Evolutionary conservation across 1,140 invertebrate species (phyloP), one percentile per base, ranked within the genome.

Genomic region (Drosophila arawakana): DNA sequence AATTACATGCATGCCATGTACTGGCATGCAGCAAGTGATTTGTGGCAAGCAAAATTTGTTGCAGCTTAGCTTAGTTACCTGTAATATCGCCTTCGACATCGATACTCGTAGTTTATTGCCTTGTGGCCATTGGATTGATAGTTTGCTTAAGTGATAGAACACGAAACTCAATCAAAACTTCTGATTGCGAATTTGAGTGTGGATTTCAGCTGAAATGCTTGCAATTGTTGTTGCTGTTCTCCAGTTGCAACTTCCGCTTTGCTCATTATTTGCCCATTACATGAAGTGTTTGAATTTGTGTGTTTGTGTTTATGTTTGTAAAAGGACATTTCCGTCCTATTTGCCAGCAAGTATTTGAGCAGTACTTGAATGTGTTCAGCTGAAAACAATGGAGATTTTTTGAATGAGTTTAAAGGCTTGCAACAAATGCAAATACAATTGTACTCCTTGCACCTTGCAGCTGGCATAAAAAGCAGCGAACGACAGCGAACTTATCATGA

Each of bases 201-300:
- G 10, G 10, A 41, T 41, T 39, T 39, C 37, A 30, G 25, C 6
- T 30, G 25, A 30, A 30, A 30, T 30, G 3, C 25, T 3, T 5
- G 25, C 25, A 39, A 39, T 39, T 73, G 62, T 34, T 70, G 58
- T 35, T 13, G 11, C 34, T 41, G 43, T 10, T 43, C 2, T 34
- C 21, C 21, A 30, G 59, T 70, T 43, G 61, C 66, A 70, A 63
- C 66, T 63, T 69, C 72, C 65, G 72, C 49, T 30, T 62, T 72
- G 34, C 39, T 13, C 15, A 44, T 65, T 80, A 80, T 85, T 85
- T 82, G 62, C 83, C 70, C 72, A 73, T 86, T 86, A 86, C 76
- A 58, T 66, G 46, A 37, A 76, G 69, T 72, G 55, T 35, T 34
- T 69, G 13, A 15, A 41, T 50, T 25, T 63, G 50, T 61, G 34